These are phyloP conservation scores for Meloidogyne exigua DNA, from an alignment of 1,140 invertebrate genomes.

Conservation along the genomic window DNA sequence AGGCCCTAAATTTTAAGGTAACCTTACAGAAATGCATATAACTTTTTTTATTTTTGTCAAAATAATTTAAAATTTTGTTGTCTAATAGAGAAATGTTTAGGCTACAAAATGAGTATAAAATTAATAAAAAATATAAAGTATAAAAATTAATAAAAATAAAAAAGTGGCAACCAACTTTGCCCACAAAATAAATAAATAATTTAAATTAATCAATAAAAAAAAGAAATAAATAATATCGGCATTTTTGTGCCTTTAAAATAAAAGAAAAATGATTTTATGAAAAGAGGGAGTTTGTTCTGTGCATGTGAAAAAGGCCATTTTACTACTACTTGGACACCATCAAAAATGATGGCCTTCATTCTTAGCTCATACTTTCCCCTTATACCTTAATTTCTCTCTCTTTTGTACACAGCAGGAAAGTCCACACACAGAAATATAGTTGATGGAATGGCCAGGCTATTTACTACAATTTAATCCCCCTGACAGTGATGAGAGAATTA, in stretches of 20 bases:
- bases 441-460: not conserved
- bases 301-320: constrained; percentile 1
- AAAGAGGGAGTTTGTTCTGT: not conserved
- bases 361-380: not conserved
- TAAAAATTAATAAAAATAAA: no score
- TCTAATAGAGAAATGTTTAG: no score
- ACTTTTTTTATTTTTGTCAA: no score
- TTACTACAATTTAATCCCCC: no score
- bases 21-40: no score
- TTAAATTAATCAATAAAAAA: not conserved
- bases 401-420: not conserved
- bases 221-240: not conserved
- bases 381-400: no score
- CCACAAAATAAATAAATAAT: no score
- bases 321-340: not conserved
- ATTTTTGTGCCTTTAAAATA: not conserved
- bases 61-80: no score
- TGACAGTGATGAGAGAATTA: not conserved
- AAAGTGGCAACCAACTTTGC: no score
- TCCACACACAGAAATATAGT: not conserved
- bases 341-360: not conserved
- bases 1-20: no score
- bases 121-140: no score
- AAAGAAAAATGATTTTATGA: not conserved
- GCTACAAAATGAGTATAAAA: no score